phyloP scores from a whole-genome alignment of 2,888 invertebrate species.

The Trissoscelio sp. region DNA sequence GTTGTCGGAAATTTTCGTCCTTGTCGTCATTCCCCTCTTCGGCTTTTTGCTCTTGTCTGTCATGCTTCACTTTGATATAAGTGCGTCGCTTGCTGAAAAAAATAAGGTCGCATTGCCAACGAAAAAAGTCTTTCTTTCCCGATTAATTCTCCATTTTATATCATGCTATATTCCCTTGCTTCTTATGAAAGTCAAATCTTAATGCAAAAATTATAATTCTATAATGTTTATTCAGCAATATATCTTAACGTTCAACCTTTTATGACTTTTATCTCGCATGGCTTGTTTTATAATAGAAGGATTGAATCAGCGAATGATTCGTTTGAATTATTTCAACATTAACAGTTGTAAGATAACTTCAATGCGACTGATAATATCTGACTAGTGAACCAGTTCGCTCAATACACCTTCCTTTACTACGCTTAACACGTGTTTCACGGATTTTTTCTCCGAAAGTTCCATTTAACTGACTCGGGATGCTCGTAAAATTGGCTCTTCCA shows the following conservation, averaged over 20 bases:
- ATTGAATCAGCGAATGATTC: neutral
- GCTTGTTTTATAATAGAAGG: neutral
- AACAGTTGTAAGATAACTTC: slow-evolving; percentile 29
- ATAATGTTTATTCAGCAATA: slow-evolving; percentile 39
- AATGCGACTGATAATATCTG: slow-evolving; percentile 9
- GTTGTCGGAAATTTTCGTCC: slow-evolving; percentile 68
- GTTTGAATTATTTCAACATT: slow-evolving; percentile 12
- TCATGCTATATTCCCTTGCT: slow-evolving; percentile 22
- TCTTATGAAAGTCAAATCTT: slow-evolving; percentile 55
- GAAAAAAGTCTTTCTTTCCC: slow-evolving; percentile 31
- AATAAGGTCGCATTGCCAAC: slow-evolving; percentile 36
- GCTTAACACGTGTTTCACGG: slow-evolving; percentile 46
- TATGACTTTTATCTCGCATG: slow-evolving; percentile 22
- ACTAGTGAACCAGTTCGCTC: slow-evolving; percentile 33
- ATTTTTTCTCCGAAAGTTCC: slow-evolving; percentile 49
- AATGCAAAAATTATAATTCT: slow-evolving; percentile 46
- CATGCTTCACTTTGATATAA: slow-evolving; percentile 66
- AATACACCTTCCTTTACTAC: slow-evolving; percentile 42
- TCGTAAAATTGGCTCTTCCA: slow-evolving; percentile 40
- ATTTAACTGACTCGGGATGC: slow-evolving; percentile 30
- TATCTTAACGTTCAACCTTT: slow-evolving; percentile 23
- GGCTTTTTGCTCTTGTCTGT: slow-evolving; percentile 68
- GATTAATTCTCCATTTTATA: slow-evolving; percentile 28
- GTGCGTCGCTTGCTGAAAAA: slow-evolving; percentile 55
- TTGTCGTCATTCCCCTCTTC: slow-evolving; percentile 68